Evolutionary conservation across 2,113 vertebrate species (phyloP), one percentile per base, ranked within the genome.

Genomic region (Emydura subglobosa): DNA sequence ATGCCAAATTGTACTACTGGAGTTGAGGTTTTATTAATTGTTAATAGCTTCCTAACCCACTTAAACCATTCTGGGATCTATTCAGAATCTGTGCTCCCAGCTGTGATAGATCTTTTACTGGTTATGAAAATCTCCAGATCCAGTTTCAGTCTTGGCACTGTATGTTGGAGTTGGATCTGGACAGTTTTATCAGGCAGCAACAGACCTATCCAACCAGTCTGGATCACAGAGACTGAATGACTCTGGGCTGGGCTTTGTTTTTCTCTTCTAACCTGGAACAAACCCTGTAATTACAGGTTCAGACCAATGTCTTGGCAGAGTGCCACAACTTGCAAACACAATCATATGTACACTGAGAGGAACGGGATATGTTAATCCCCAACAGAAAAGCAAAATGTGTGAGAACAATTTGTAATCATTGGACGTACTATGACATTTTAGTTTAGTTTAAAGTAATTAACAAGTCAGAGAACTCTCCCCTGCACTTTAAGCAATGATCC

Each of bases 241-340:
- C 39, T 34, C 21, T 83, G 42, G 74, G 72, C 65, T 61, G 51
- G 54, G 21, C 44, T 89, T 78, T 44, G 47, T 44, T 86, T 7
- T 91, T 94, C 74, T 89, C 39, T 84, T 74, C 78, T 89, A 94
- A 83, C 24, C 51, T 85, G 85, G 86, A 87, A 83, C n/a, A 92
- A 95, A 85, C 39, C 9, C 9, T 57, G 72, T 72, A 92, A 87
- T 42, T 92, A 76, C 86, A 88, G 53, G 50, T 90, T 93, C 59
- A 74, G 54, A n/a, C 19, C 74, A 57, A 57, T 72, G 88, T 49
- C 53, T 54, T 83, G 79, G 87, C 55, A 89, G 79, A 55, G 68
- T 34, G 74, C n/a, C 47, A 51, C 44, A 78, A 59, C 57, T 3
- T 88, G 88, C 59, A 44, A 84, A 49, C 19, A 42, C 3, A 84